phyloP scores from a whole-genome alignment of 1,140 invertebrate genomes.

The Drosophila erecta region DNA sequence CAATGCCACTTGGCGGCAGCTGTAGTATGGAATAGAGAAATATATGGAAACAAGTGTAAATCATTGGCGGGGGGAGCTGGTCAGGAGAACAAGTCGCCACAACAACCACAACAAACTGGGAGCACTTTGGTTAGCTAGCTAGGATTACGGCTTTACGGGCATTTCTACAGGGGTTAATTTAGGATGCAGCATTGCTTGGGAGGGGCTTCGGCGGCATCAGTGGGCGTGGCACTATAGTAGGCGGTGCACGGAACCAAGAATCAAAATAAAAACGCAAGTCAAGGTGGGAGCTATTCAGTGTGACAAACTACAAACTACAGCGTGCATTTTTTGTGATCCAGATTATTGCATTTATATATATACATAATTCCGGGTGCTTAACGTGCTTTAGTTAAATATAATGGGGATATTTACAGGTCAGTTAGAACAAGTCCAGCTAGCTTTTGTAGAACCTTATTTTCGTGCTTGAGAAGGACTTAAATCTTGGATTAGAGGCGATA shows the following conservation, averaged over 20 bases:
- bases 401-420: slow-evolving; percentile 5
- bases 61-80: background rate
- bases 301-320: background rate
- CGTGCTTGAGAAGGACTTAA: slow-evolving; percentile 65
- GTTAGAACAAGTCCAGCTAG: slow-evolving; percentile 26
- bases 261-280: slow-evolving; percentile 36
- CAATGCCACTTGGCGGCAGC: slow-evolving; percentile 80
- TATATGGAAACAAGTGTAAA: background rate
- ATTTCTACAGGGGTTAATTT: slow-evolving; percentile 43
- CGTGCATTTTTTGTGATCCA: slow-evolving; percentile 3
- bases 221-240: slow-evolving; percentile 50
- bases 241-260: slow-evolving; percentile 27
- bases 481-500: slow-evolving; percentile 30
- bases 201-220: slow-evolving; percentile 35
- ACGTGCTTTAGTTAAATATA: background rate
- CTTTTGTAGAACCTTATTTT: slow-evolving; percentile 71
- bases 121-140: slow-evolving; percentile 2
- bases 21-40: slow-evolving; percentile 48
- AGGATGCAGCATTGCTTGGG: slow-evolving; percentile 76
- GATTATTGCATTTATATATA: no score
- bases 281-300: slow-evolving; percentile 13
- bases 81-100: background rate
- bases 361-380: background rate
- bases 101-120: slow-evolving; percentile 7
- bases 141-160: background rate